Conservation (phyloP, 1,140 invertebrate genomes). For the Neodiprion pinetum region DNA sequence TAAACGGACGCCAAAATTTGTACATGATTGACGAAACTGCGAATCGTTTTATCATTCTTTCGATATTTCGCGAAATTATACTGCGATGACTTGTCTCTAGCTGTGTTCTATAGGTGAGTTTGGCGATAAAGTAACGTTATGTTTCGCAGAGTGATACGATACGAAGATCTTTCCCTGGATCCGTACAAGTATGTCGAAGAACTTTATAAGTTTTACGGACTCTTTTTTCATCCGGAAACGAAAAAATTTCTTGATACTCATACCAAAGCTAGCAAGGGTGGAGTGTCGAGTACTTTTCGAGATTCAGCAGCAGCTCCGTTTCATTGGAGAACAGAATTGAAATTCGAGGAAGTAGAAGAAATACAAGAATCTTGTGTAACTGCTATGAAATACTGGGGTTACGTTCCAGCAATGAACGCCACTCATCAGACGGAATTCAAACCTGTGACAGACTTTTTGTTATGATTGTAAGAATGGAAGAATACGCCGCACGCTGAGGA, state of each 20-base stretch:
- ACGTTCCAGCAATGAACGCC: slow-evolving; percentile 62
- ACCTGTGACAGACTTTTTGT: slow-evolving; percentile 59
- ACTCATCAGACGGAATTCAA: slow-evolving; percentile 66
- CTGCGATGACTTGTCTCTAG: too few relatives aligned
- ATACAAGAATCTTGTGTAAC: slow-evolving; percentile 71
- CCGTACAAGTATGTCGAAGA: slow-evolving; percentile 74
- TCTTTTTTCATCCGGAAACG: slow-evolving; percentile 74
- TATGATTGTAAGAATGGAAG: slow-evolving; percentile 38
- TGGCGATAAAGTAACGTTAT: slow-evolving; percentile 3
- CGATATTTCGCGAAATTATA: too few relatives aligned
- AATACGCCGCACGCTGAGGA: too few relatives aligned
- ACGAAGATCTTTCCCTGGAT: slow-evolving; percentile 84
- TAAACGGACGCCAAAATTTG: too few relatives aligned
- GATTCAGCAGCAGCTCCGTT: slow-evolving; percentile 84
- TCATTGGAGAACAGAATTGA: slow-evolving; percentile 81
- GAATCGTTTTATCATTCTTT: too few relatives aligned
- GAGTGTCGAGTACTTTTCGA: slow-evolving; percentile 84
- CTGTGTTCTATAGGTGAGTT: too few relatives aligned
- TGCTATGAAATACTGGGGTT: slow-evolving; percentile 86
- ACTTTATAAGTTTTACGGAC: slow-evolving; percentile 79
- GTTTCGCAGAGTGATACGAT: slow-evolving; percentile 74
- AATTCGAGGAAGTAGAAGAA: slow-evolving; percentile 72
- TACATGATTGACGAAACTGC: too few relatives aligned
- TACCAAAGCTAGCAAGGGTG: slow-evolving; percentile 78
- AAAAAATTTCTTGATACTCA: slow-evolving; percentile 80